These are phyloP conservation scores for Bubalus kerabau DNA, from an alignment of 2,113 vertebrate species.

Conservation along the genomic window DNA sequence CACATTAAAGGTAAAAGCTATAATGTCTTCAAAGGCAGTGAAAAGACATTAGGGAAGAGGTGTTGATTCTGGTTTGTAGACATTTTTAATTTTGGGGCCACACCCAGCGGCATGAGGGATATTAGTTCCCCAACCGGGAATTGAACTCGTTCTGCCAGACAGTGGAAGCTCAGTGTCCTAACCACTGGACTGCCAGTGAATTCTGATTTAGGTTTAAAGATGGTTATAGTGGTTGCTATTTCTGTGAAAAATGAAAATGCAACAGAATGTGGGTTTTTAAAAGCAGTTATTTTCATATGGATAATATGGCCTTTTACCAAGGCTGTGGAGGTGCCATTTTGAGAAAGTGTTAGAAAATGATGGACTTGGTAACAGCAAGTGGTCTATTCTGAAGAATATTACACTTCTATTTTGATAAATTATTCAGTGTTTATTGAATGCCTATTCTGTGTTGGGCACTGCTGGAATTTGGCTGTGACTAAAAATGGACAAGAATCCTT, in stretches of 20 bases:
- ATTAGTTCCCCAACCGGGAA: neutral
- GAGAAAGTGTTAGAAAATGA: neutral
- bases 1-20: neutral
- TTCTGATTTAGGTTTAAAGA: neutral
- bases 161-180: neutral
- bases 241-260: neutral
- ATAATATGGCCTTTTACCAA: neutral
- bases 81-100: neutral
- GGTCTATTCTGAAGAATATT: neutral
- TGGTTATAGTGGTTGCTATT: neutral
- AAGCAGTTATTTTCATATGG: neutral
- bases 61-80: neutral
- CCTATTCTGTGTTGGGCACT: neutral
- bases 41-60: neutral
- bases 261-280: neutral
- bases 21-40: neutral
- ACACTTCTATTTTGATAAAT: neutral
- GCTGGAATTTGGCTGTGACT: neutral
- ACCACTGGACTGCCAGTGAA: neutral
- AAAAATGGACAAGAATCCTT: neutral
- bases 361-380: neutral
- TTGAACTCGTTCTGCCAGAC: accelerated
- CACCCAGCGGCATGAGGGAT: neutral
- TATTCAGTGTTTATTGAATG: neutral
- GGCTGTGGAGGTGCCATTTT: neutral